Percentiles rank a stretch among this genome's conserved stretches.
Conservation (phyloP, 2,113 vertebrate species). For the Sardina pilchardus region DNA sequence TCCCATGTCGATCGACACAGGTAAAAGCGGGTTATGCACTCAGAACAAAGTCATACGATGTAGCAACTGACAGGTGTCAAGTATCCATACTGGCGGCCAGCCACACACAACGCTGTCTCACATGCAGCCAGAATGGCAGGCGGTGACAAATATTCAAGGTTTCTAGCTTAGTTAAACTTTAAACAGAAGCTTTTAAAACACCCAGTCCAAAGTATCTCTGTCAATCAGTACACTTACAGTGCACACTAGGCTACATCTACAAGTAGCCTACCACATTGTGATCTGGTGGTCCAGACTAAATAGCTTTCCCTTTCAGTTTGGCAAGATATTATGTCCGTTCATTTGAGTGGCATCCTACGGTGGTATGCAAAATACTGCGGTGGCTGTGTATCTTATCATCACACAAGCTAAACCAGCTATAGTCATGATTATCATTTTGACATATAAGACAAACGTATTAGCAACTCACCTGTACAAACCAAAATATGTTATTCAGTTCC, state of each 20-base stretch:
- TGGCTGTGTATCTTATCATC: neutral
- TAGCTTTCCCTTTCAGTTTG: neutral
- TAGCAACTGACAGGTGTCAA: slow-evolving; percentile 30
- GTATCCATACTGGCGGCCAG: neutral
- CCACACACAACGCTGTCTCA: neutral
- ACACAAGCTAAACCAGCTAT: neutral
- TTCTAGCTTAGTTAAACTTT: neutral
- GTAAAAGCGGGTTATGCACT: neutral
- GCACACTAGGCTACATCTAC: neutral
- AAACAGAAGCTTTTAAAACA: neutral
- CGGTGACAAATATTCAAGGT: neutral
- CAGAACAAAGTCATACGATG: slow-evolving; percentile 1
- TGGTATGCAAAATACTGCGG: neutral
- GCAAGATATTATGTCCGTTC: no score
- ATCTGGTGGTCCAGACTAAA: neutral
- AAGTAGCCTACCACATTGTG: neutral
- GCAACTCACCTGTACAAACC: slow-evolving; percentile 82
- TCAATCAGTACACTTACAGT: neutral
- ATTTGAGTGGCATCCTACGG: neutral
- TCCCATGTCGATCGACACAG: neutral
- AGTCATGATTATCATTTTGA: neutral
- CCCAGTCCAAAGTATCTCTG: neutral
- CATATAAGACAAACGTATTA: neutral
- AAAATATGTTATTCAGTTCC: slow-evolving; percentile 74
- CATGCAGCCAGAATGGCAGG: neutral